Evolutionary conservation across 2,888 invertebrate genomes (phyloP).

Genomic region (Autographa gamma): DNA sequence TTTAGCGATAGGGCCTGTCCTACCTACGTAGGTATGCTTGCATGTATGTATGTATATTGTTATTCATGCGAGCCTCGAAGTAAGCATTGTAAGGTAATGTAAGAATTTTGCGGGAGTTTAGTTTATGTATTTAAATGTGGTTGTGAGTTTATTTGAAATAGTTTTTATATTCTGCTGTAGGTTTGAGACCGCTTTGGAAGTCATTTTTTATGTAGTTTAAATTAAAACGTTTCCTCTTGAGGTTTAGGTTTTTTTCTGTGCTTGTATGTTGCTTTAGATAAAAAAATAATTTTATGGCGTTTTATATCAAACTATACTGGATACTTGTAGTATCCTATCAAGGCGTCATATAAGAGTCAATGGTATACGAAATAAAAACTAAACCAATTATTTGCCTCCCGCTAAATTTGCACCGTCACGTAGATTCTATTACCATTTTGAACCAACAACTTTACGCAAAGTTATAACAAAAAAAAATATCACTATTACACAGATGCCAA

Average conservation of each 20-base stretch:
- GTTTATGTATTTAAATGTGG: constrained; percentile 12
- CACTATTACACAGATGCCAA: neutral
- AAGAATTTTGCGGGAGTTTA: constrained; percentile 29
- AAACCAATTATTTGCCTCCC: no score
- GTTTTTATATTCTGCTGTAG: neutral
- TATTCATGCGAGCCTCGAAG: constrained; percentile 52
- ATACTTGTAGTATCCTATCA: no score
- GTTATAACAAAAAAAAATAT: no score
- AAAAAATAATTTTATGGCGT: no score
- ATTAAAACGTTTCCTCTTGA: no score
- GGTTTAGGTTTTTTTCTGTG: no score
- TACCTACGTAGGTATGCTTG: constrained; percentile 53
- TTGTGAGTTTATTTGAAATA: neutral
- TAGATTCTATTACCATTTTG: no score
- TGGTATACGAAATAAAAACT: no score
- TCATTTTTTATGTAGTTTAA: no score
- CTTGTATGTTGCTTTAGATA: no score
- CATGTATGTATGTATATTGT: constrained; percentile 57
- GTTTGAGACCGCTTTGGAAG: neutral
- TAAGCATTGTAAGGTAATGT: constrained; percentile 41
- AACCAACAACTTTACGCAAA: neutral
- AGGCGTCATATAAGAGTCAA: no score
- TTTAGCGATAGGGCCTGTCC: constrained; percentile 76
- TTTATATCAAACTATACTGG: neutral
- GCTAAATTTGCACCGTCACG: no score